phyloP scores from a whole-genome alignment of 1,140 invertebrate genomes.

The Leptopilina boulardi region DNA sequence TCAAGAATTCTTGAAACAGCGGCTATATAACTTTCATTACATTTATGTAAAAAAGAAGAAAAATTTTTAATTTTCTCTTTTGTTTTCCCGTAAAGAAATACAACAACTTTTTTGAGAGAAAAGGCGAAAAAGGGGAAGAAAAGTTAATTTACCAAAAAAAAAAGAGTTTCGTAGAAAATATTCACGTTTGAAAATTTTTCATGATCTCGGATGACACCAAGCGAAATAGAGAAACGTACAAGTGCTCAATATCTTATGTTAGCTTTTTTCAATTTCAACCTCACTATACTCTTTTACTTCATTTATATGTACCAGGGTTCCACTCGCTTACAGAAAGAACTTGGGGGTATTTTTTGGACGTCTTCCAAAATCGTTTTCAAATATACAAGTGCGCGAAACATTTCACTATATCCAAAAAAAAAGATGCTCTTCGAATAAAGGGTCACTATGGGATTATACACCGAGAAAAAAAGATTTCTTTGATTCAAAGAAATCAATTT shows the following conservation, averaged over 20 bases:
- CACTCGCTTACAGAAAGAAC: background rate
- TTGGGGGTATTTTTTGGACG: constrained; percentile 24
- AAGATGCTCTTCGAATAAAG: background rate
- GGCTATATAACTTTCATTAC: too few species aligned
- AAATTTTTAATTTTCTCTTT: too few species aligned
- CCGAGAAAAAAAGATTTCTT: too few species aligned
- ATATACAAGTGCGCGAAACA: constrained; percentile 40
- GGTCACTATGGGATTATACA: background rate
- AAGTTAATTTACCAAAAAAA: background rate
- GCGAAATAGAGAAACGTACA: constrained; percentile 1
- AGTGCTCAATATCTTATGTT: constrained; percentile 11
- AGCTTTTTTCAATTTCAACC: background rate
- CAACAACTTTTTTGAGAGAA: too few species aligned
- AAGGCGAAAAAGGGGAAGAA: too few species aligned
- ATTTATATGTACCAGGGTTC: background rate
- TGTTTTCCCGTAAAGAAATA: too few species aligned
- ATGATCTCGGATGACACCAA: constrained; percentile 1
- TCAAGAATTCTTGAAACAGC: too few species aligned
- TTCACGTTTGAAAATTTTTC: constrained; percentile 3
- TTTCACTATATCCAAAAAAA: constrained; percentile 37
- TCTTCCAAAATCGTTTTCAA: constrained; percentile 37
- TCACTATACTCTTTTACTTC: constrained; percentile 8
- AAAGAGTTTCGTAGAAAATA: background rate
- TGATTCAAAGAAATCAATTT: too few species aligned
- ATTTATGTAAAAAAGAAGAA: too few species aligned